Conservation (phyloP, 2,797 vertebrate genomes). For the Numenius phaeopus region DNA sequence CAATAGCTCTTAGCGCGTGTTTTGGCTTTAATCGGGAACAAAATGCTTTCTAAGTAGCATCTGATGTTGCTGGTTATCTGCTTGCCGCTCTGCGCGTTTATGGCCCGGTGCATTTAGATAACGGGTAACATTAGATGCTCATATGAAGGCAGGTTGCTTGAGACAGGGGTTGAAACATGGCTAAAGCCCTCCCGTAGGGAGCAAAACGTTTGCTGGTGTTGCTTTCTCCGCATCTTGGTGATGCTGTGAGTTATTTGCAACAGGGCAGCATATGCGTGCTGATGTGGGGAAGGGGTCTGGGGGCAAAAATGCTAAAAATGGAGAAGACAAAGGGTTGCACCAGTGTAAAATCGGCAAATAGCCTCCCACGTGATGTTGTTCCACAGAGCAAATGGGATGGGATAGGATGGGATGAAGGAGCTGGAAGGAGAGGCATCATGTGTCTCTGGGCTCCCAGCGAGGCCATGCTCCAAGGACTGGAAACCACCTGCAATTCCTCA, state of each 20-base stretch:
- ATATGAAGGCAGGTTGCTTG: neutral
- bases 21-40: conserved; percentile 1
- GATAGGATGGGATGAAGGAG: neutral
- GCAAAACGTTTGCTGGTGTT: neutral
- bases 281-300: fast-evolving
- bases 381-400: fast-evolving
- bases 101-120: neutral
- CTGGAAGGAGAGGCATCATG: neutral
- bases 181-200: neutral
- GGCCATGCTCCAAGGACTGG: neutral
- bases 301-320: neutral
- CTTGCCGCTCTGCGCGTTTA: neutral
- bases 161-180: neutral
- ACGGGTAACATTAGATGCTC: neutral
- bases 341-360: neutral
- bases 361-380: fast-evolving
- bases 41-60: conserved; percentile 36
- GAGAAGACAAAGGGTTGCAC: neutral
- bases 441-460: neutral
- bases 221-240: neutral
- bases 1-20: neutral
- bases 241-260: neutral
- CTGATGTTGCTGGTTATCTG: conserved; percentile 14
- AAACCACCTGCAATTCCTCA: conserved; percentile 32
- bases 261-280: fast-evolving